Percentiles rank a stretch among this genome's conserved stretches.
Conservation (phyloP, 2,888 invertebrate species). For the Amphiduros pacificus region DNA sequence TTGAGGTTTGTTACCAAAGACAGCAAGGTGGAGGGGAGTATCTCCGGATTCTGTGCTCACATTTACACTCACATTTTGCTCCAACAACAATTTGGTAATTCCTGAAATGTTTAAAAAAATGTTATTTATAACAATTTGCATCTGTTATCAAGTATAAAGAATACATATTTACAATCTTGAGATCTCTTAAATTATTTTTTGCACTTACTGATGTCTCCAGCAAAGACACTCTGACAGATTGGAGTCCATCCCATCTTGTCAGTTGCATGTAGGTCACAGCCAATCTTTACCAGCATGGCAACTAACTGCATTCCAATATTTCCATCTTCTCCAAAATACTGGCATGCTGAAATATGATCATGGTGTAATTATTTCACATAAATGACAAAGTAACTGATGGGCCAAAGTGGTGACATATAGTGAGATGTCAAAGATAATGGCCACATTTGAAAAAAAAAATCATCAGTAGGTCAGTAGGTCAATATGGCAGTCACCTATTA, state of each 20-base stretch:
- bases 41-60: conserved; percentile 42
- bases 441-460: too few species aligned
- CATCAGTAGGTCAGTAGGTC: too few species aligned
- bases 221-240: conserved; percentile 49
- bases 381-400: too few species aligned
- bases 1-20: conserved; percentile 45
- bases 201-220: conserved; percentile 46
- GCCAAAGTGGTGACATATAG: too few species aligned
- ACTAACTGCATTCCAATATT: conserved; percentile 7
- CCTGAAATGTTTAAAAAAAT: conserved; percentile 32
- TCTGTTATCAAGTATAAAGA: too few species aligned
- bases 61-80: conserved; percentile 37
- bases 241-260: conserved; percentile 51
- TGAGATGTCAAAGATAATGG: too few species aligned
- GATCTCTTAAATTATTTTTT: too few species aligned
- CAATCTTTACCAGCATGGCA: conserved; percentile 38
- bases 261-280: conserved; percentile 42
- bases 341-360: not conserved
- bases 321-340: conserved; percentile 6
- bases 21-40: conserved; percentile 49
- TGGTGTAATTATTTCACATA: not conserved
- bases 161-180: too few species aligned
- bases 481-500: too few species aligned
- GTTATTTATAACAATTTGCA: too few species aligned
- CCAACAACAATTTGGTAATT: conserved; percentile 42